A percentile compares a stretch with the other conserved stretches of the same genome.
These are phyloP conservation scores for Coenobita brevimanus DNA, from an alignment of 1,140 invertebrate genomes.

Conservation along the genomic window DNA sequence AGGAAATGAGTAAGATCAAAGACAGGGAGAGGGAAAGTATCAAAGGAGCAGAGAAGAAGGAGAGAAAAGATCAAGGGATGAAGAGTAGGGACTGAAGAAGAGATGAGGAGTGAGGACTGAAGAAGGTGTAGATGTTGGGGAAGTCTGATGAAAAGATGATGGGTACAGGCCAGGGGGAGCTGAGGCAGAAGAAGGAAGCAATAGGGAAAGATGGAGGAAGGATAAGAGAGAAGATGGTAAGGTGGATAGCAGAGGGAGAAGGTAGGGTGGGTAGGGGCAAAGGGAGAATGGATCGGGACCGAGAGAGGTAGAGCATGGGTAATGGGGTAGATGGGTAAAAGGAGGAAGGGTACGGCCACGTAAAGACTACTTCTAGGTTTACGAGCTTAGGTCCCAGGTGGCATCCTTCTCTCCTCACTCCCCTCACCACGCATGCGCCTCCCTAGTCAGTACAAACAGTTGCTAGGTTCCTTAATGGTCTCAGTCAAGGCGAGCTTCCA, in stretches of 20 bases:
- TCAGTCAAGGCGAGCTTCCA: not conserved
- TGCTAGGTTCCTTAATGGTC: not conserved
- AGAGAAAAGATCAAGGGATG: no score
- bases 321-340: not conserved
- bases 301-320: not conserved
- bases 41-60: not conserved
- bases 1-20: not conserved
- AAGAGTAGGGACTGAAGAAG: no score
- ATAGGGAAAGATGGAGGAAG: not conserved
- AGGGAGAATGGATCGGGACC: not conserved
- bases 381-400: not conserved
- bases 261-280: not conserved
- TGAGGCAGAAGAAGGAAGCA: not conserved
- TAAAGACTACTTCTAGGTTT: not conserved
- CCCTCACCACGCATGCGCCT: not conserved
- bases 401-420: constrained; percentile 8
- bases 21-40: no score
- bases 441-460: not conserved
- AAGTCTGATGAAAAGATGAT: no score
- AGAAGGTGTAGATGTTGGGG: no score
- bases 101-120: no score
- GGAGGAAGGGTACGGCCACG: not conserved
- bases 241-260: not conserved
- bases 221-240: no score
- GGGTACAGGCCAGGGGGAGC: no score